Evolutionary conservation across 2,113 vertebrate genomes (phyloP).

Genomic region (Ginglymostoma cirratum): DNA sequence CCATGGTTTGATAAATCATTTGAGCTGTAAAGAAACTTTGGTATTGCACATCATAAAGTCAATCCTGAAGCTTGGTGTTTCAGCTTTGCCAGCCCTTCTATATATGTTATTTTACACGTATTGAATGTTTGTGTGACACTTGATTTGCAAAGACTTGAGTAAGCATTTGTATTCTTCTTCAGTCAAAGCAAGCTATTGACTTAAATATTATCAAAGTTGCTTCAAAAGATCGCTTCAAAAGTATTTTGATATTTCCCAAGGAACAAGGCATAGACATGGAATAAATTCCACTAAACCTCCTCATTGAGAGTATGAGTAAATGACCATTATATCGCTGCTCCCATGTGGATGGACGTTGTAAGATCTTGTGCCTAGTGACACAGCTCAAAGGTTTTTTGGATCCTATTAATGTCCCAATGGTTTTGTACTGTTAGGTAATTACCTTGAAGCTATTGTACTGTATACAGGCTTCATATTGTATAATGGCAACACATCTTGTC

Average conservation of each 20-base stretch:
- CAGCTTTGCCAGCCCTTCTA: neutral
- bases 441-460: conserved; percentile 24
- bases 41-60: neutral
- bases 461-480: conserved; percentile 10
- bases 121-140: neutral
- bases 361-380: neutral
- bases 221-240: neutral
- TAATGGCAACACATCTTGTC: neutral
- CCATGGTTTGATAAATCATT: neutral
- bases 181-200: neutral
- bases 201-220: neutral
- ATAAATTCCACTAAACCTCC: neutral
- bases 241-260: neutral
- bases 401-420: conserved; percentile 13
- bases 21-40: neutral
- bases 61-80: neutral
- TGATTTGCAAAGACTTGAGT: neutral
- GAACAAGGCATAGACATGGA: neutral
- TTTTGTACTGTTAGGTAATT: conserved; percentile 23
- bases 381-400: conserved; percentile 20
- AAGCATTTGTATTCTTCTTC: neutral
- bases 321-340: neutral
- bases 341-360: neutral
- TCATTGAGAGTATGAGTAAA: neutral
- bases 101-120: neutral